Evolutionary conservation across 2,113 vertebrate genomes (phyloP).

Genomic region (Pandion haliaetus): DNA sequence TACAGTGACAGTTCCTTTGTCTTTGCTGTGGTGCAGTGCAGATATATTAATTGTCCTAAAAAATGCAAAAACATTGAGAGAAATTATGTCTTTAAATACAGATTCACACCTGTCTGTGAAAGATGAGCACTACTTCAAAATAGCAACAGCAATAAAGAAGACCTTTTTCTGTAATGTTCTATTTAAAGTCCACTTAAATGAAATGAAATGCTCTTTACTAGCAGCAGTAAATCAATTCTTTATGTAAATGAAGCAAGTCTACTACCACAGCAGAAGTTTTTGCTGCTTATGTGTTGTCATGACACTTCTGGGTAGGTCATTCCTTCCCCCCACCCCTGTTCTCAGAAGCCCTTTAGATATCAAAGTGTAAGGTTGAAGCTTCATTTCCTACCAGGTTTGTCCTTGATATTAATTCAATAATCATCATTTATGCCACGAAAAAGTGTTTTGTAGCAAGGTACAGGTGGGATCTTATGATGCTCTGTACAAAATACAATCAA

Average conservation of each 20-base stretch:
- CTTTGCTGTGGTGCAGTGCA: neutral
- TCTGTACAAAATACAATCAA: neutral
- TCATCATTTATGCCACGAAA: neutral
- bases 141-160: neutral
- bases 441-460: neutral
- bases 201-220: neutral
- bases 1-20: neutral
- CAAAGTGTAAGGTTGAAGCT: neutral
- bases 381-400: neutral
- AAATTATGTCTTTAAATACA: neutral
- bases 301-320: neutral
- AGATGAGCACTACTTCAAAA: neutral
- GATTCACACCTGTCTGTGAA: neutral
- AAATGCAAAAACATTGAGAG: neutral
- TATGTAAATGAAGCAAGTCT: neutral
- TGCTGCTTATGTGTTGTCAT: neutral
- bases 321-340: neutral
- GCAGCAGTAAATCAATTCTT: neutral
- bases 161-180: neutral
- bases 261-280: neutral
- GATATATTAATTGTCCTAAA: neutral
- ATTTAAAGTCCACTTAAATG: neutral
- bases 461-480: accelerated
- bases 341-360: neutral
- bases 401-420: neutral